These are phyloP conservation scores for Aproaerema taeniolella DNA, from an alignment of 2,888 invertebrate species.

Conservation along the genomic window DNA sequence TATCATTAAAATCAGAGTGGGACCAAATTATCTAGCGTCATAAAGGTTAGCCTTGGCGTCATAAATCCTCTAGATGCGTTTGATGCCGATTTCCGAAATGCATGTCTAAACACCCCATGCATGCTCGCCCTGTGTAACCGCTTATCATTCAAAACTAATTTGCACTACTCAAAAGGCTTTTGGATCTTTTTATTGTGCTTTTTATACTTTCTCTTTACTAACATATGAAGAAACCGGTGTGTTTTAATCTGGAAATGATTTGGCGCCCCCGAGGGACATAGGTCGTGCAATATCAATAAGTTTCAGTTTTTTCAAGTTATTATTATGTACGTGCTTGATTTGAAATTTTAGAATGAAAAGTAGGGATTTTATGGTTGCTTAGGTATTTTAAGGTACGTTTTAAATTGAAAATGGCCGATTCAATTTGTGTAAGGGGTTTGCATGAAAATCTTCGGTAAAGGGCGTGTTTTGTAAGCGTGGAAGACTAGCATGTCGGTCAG, in stretches of 20 bases:
- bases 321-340: no score
- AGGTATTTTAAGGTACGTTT: no score
- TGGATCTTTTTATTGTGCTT: slow-evolving; percentile 45
- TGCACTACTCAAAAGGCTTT: slow-evolving; percentile 54
- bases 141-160: slow-evolving; percentile 49
- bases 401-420: not conserved
- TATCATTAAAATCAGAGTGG: no score
- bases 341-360: no score
- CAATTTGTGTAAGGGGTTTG: not conserved
- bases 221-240: slow-evolving; percentile 71
- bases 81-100: no score
- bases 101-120: slow-evolving; percentile 39
- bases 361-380: no score
- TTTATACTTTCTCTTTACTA: slow-evolving; percentile 38
- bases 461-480: slow-evolving; percentile 22
- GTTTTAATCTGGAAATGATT: slow-evolving; percentile 51
- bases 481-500: not conserved
- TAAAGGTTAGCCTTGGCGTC: no score
- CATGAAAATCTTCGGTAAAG: not conserved
- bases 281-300: slow-evolving; percentile 44
- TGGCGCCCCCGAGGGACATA: slow-evolving; percentile 71
- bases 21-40: no score
- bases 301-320: no score
- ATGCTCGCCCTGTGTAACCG: slow-evolving; percentile 45
- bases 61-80: no score